These are phyloP conservation scores for Stegophylla sp. DNA, from an alignment of 2,888 invertebrate species.

Conservation along the genomic window DNA sequence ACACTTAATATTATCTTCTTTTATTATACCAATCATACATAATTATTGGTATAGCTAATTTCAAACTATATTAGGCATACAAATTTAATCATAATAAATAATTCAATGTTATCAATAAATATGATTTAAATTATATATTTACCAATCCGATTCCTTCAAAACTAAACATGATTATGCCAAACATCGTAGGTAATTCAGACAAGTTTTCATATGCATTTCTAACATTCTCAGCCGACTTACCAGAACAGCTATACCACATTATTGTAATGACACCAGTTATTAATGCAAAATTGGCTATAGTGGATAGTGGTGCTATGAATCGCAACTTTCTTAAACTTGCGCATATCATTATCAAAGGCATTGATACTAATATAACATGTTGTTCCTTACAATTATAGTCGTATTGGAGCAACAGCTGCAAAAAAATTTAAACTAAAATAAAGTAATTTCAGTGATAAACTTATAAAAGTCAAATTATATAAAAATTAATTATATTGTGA, in stretches of 20 bases:
- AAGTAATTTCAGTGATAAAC: neutral
- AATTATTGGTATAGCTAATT: too few species aligned
- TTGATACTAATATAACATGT: constrained; percentile 26
- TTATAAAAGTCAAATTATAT: neutral
- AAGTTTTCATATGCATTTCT: constrained; percentile 63
- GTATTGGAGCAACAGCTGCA: constrained; percentile 16
- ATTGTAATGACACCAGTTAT: constrained; percentile 76
- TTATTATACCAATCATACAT: too few species aligned
- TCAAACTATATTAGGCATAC: too few species aligned
- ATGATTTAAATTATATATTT: constrained; percentile 60
- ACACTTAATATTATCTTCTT: too few species aligned
- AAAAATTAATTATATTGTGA: neutral
- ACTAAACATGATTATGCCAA: constrained; percentile 94
- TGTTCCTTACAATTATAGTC: neutral
- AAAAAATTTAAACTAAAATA: constrained; percentile 17
- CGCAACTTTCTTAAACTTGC: constrained; percentile 73
- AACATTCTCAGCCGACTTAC: neutral
- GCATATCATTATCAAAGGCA: constrained; percentile 43
- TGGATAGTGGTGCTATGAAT: constrained; percentile 78
- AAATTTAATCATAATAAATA: neutral
- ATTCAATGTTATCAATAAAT: neutral
- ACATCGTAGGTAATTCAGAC: constrained; percentile 81
- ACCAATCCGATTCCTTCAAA: constrained; percentile 91
- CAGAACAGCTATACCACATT: constrained; percentile 41
- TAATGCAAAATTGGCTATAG: constrained; percentile 80